Evolutionary conservation across 2,888 invertebrate species (phyloP), one percentile per base, ranked within the genome.

Genomic region (Dasysyrphus albostriatus): DNA sequence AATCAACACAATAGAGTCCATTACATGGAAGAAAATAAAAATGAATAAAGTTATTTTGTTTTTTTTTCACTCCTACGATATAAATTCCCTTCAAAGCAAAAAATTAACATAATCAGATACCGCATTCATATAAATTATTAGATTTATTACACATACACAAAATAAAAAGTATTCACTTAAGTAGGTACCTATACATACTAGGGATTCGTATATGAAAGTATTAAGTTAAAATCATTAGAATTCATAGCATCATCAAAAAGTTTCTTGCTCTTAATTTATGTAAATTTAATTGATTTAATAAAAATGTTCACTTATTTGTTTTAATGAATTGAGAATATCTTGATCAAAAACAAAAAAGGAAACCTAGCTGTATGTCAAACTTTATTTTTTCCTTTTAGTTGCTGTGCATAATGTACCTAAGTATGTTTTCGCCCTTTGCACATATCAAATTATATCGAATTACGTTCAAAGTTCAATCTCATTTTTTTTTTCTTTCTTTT

Each of bases 21-120:
- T 34, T 58, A 58, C 16, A 58, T 58, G 34, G 9, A 34, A 58
- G 14, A 58, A 58, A 58, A 16, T 24, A 14, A 39, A 42, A 37
- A 34, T 61, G 24, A 14, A 61, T 42, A 59, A 16, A 37, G n/a
- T n/a, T n/a, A n/a, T n/a, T n/a, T n/a, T n/a, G n/a, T 54, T 9
- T 65, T 47, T 51, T 49, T 51, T 69, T 24, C 19, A 37, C 19
- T 29, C 4, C 6, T 19, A 5, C 16, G 3, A 65, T 49, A 69
- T n/a, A 54, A 69, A 19, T 69, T 54, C 29, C 54, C 39, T 29
- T 54, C 1, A 39, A 69, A 69, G 54, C 69, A 24, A 54, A 37
- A 69, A 54, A 69, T 69, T 54, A 54, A 51, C 69, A 69, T 69
- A 69, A 69, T 69, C 39, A 24, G 51, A 67, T 51, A 37, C 67